Evolutionary conservation across 2,888 invertebrate species (phyloP).

Genomic region (Pegoplata infirma): DNA sequence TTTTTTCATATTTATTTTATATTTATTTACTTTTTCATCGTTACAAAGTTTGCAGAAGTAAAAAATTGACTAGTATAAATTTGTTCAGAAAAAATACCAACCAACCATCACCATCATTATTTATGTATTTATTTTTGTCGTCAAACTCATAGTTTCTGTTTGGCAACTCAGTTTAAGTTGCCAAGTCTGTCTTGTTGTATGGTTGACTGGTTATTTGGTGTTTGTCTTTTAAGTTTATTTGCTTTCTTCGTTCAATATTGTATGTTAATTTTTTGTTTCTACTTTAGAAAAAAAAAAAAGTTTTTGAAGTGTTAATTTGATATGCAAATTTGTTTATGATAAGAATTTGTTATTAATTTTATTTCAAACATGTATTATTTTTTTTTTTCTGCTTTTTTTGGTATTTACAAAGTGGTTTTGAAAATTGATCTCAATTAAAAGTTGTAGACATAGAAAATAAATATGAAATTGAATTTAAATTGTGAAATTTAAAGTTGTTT

Average conservation of each 20-base stretch:
- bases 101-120: not conserved
- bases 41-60: slow-evolving; percentile 23
- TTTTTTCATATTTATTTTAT: no score
- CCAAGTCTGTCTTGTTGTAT: not conserved
- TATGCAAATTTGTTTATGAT: slow-evolving; percentile 58
- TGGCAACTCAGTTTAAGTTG: slow-evolving; percentile 5
- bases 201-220: not conserved
- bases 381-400: not conserved
- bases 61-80: not conserved
- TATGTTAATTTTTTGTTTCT: slow-evolving; percentile 44
- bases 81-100: not conserved
- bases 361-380: no score
- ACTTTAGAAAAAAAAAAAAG: no score
- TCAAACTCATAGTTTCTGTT: not conserved
- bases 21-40: slow-evolving; percentile 10
- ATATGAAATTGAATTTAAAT: no score
- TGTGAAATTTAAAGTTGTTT: no score
- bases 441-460: no score
- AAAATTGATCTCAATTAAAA: not conserved
- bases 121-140: slow-evolving; percentile 9
- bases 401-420: not conserved
- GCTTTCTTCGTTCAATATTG: slow-evolving; percentile 37
- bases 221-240: slow-evolving; percentile 14
- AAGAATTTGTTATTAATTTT: slow-evolving; percentile 54
- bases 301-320: slow-evolving; percentile 60